phyloP scores from a whole-genome alignment of 2,113 vertebrate species.

The Aegypius monachus region DNA sequence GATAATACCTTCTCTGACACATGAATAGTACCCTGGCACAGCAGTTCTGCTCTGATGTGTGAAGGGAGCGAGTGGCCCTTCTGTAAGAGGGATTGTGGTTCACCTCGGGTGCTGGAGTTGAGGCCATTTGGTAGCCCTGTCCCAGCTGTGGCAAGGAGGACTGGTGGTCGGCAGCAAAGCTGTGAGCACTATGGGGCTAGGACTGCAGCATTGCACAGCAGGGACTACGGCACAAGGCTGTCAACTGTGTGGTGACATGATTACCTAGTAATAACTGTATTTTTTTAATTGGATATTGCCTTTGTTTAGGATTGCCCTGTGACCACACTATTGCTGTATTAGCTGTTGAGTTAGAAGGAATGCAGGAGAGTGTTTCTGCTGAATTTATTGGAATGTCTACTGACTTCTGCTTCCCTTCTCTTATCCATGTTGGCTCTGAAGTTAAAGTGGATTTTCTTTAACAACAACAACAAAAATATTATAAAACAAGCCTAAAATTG shows the following conservation, averaged over 20 bases:
- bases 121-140: not conserved
- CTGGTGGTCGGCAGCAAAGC: not conserved
- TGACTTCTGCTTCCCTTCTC: not conserved
- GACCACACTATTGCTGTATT: not conserved
- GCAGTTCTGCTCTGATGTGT: not conserved
- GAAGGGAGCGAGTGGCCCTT: no score
- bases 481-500: not conserved
- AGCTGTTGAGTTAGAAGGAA: not conserved
- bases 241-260: fast-evolving
- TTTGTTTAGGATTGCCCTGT: not conserved
- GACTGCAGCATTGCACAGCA: not conserved
- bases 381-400: not conserved
- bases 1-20: not conserved
- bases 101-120: fast-evolving
- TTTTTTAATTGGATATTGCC: not conserved
- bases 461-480: not conserved
- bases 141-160: not conserved
- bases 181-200: fast-evolving
- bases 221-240: no score
- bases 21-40: fast-evolving
- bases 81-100: not conserved
- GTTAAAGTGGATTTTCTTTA: not conserved
- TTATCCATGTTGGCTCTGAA: not conserved
- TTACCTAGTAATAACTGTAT: not conserved
- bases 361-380: not conserved